Percentiles rank a stretch among this genome's conserved stretches.
phyloP scores from a whole-genome alignment of 2,113 vertebrate species.

The Oncorhynchus tshawytscha region DNA sequence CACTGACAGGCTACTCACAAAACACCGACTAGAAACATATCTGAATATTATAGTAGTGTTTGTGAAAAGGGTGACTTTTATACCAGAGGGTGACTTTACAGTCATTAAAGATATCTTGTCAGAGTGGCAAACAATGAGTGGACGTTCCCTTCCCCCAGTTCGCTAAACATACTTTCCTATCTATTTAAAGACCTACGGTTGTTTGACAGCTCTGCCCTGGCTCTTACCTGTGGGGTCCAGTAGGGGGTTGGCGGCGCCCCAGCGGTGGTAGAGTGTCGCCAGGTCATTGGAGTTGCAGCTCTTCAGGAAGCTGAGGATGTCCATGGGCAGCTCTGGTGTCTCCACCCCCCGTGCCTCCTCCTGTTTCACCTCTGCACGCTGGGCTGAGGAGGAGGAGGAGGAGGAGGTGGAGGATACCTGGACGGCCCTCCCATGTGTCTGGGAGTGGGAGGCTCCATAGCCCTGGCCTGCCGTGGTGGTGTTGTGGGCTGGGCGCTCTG shows the following conservation, averaged over 20 bases:
- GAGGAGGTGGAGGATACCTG: constrained; percentile 35
- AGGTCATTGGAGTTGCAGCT: constrained; percentile 90
- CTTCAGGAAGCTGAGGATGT: constrained; percentile 86
- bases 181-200: no score
- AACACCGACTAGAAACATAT: not conserved
- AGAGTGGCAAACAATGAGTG: no score
- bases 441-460: constrained; percentile 65
- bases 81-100: no score
- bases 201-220: not conserved
- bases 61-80: no score
- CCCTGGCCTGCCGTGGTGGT: constrained; percentile 56
- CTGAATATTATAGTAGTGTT: no score
- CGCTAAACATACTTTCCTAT: no score
- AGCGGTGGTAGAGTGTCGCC: constrained; percentile 86
- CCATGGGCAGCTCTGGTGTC: constrained; percentile 74
- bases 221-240: constrained; percentile 84
- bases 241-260: constrained; percentile 78
- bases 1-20: no score
- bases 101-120: no score
- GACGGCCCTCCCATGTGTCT: constrained; percentile 26
- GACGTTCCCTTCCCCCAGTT: no score
- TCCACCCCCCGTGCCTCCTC: constrained; percentile 74
- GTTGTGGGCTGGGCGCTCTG: constrained; percentile 50
- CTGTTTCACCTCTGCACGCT: constrained; percentile 65
- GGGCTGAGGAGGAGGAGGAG: constrained; percentile 52